A percentile compares a stretch with the other conserved stretches of the same genome.
Conservation (phyloP, 2,113 vertebrate species). For the Silurus meridionalis region DNA sequence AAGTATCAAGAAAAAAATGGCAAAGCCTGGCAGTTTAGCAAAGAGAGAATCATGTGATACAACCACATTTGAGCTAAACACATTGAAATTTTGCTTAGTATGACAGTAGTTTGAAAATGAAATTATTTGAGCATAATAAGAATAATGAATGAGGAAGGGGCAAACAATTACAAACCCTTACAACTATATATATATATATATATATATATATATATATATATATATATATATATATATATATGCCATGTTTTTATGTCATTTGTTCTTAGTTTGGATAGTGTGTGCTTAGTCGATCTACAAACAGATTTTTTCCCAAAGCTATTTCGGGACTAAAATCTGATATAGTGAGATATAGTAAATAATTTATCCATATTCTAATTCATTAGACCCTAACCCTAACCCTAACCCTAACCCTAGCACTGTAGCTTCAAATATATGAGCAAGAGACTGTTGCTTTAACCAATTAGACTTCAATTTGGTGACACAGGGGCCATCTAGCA, state of each 20-base stretch:
- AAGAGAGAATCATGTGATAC: not conserved
- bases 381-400: not conserved
- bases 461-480: no score
- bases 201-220: no score
- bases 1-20: not conserved
- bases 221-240: not conserved
- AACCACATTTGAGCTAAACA: not conserved
- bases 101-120: not conserved
- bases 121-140: not conserved
- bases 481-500: no score
- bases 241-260: not conserved
- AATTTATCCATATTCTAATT: not conserved
- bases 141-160: not conserved
- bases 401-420: no score
- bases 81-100: not conserved
- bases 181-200: not conserved
- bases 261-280: not conserved
- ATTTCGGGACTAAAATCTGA: not conserved
- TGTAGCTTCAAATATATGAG: no score
- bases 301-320: not conserved
- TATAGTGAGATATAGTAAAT: not conserved
- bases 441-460: no score
- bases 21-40: not conserved
- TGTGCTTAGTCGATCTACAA: not conserved
- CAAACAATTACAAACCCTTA: not conserved